phyloP scores from a whole-genome alignment of 2,888 invertebrate species.

The Cheilosia scutellata region DNA sequence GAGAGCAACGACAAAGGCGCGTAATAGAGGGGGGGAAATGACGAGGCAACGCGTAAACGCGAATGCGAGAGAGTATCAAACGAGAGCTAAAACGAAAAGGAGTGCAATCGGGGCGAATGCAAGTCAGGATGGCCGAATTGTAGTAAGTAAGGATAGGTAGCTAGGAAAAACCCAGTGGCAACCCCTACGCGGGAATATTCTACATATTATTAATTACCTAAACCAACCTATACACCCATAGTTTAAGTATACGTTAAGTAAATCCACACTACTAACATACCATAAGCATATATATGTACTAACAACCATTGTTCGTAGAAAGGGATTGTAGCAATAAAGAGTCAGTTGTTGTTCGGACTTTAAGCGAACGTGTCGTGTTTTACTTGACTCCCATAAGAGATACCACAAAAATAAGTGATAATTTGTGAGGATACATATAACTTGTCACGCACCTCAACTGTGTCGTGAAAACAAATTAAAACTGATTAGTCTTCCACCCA shows the following conservation, averaged over 20 bases:
- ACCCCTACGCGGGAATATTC: background rate
- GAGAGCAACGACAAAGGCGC: background rate
- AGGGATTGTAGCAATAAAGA: background rate
- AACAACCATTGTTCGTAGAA: no score
- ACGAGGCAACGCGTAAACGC: background rate
- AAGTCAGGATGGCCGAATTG: constrained; percentile 20
- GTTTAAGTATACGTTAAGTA: background rate
- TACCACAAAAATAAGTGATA: no score
- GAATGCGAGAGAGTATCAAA: background rate
- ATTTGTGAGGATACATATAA: no score
- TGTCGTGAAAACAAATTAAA: constrained; percentile 8
- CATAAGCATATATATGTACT: no score
- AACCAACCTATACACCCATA: background rate
- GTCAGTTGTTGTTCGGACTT: background rate
- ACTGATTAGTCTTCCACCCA: background rate
- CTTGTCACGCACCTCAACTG: no score
- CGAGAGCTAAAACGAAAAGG: background rate
- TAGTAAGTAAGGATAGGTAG: background rate
- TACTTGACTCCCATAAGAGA: no score
- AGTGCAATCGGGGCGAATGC: constrained; percentile 14
- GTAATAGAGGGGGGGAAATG: background rate
- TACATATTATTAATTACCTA: background rate
- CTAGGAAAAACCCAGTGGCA: background rate
- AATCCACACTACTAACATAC: no score
- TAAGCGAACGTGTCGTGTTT: background rate